These are phyloP conservation scores for Platygyra sinensis DNA, from an alignment of 64 coral and sea anemone genomes.

Conservation along the genomic window DNA sequence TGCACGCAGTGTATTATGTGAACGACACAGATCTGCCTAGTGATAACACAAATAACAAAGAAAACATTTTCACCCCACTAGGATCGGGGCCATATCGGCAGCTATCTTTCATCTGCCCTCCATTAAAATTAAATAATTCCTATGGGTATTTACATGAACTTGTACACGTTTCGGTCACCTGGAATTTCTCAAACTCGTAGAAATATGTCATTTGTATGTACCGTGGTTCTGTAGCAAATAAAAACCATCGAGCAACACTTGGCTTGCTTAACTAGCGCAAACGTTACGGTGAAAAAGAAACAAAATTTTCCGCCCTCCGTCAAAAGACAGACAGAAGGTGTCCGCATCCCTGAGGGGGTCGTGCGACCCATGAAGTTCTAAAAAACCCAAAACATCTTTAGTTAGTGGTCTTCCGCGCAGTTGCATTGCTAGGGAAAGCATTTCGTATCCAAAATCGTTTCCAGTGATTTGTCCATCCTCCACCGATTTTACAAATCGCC, in stretches of 20 bases:
- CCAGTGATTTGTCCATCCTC: background rate
- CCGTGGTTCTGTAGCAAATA: background rate
- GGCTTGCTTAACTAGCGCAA: background rate
- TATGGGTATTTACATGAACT: slow-evolving; percentile 43
- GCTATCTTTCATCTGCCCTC: slow-evolving; percentile 1
- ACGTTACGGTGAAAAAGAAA: slow-evolving; percentile 11
- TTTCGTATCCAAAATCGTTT: background rate
- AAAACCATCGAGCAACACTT: slow-evolving; percentile 11
- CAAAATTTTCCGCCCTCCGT: background rate
- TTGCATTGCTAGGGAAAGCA: background rate
- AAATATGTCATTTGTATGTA: slow-evolving; percentile 33
- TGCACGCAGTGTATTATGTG: background rate
- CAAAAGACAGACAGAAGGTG: background rate
- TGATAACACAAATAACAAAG: slow-evolving; percentile 8
- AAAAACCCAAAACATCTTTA: slow-evolving; percentile 23
- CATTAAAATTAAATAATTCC: slow-evolving; percentile 56
- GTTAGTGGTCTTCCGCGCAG: background rate
- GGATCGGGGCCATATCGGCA: background rate
- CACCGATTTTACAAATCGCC: background rate
- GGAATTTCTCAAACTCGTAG: slow-evolving; percentile 43
- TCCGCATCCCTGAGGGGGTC: background rate
- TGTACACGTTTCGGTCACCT: slow-evolving; percentile 24
- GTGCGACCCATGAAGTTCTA: background rate
- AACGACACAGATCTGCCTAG: background rate
- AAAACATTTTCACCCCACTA: slow-evolving; percentile 25